Percentiles rank a stretch among this genome's conserved stretches.
phyloP scores from a whole-genome alignment of 2,888 invertebrate genomes.

The Fragum sueziense region DNA sequence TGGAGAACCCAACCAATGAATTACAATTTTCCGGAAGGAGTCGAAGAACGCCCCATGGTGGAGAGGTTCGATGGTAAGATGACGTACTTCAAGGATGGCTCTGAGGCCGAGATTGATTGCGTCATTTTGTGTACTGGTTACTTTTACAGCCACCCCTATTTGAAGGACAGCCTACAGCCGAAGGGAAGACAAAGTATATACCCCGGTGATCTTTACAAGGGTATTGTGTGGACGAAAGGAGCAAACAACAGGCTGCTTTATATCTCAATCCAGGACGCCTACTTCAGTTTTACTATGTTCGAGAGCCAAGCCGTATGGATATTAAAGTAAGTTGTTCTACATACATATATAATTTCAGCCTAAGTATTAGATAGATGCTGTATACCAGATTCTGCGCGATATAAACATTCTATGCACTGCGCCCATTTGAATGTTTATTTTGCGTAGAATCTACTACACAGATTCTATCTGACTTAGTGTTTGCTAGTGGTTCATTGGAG shows the following conservation, averaged over 20 bases:
- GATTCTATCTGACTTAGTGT: too few species aligned
- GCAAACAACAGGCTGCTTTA: slow-evolving; percentile 51
- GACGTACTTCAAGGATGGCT: slow-evolving; percentile 50
- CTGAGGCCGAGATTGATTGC: slow-evolving; percentile 42
- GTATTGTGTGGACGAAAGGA: slow-evolving; percentile 33
- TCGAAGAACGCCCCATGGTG: slow-evolving; percentile 51
- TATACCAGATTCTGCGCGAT: too few species aligned
- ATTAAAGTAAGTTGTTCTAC: slow-evolving; percentile 34
- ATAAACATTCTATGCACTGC: too few species aligned
- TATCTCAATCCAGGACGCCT: slow-evolving; percentile 43
- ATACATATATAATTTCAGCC: too few species aligned
- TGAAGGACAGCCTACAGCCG: slow-evolving; percentile 28
- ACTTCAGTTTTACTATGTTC: slow-evolving; percentile 54
- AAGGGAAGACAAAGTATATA: slow-evolving; percentile 14
- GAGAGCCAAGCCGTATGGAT: slow-evolving; percentile 46
- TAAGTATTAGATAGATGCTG: too few species aligned
- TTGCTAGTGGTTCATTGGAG: too few species aligned
- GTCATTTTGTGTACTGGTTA: slow-evolving; percentile 47
- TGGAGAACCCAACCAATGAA: slow-evolving; percentile 48
- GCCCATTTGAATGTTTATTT: too few species aligned
- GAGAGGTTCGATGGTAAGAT: slow-evolving; percentile 31
- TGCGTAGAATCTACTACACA: too few species aligned
- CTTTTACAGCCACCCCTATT: slow-evolving; percentile 29
- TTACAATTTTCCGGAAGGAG: slow-evolving; percentile 48
- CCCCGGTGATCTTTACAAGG: slow-evolving; percentile 47